Conservation (phyloP, 2,888 invertebrate genomes). For the Orchesella flavescens region DNA sequence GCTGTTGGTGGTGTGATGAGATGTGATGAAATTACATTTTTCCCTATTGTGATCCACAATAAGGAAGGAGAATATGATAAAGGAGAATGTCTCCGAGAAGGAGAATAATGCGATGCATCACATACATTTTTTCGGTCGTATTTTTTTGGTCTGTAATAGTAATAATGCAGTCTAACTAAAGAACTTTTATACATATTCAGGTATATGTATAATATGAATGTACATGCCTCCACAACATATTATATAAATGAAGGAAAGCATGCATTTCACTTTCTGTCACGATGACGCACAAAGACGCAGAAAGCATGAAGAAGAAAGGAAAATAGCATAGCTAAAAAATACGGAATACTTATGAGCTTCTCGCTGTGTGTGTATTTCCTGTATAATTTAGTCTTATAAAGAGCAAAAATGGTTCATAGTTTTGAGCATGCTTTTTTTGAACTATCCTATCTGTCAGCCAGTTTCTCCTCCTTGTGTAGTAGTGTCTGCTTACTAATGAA, state of each 20-base stretch:
- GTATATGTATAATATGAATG: constrained; percentile 1
- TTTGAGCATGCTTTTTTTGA: constrained; percentile 19
- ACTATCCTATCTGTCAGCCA: constrained; percentile 37
- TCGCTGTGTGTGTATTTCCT: background rate
- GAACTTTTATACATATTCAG: constrained; percentile 48
- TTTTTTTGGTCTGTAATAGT: too few relatives aligned
- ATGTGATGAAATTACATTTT: constrained; percentile 63
- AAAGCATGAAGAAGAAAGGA: constrained; percentile 42
- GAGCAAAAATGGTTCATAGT: background rate
- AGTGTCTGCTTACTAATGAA: constrained; percentile 53
- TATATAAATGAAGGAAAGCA: constrained; percentile 38
- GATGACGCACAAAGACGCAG: constrained; percentile 53
- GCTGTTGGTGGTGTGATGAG: constrained; percentile 57
- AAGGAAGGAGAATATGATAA: constrained; percentile 39
- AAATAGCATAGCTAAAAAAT: constrained; percentile 53
- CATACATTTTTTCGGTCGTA: constrained; percentile 10
- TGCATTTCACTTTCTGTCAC: constrained; percentile 41
- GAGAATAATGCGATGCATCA: constrained; percentile 53
- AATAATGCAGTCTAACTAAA: background rate
- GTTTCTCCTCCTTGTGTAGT: constrained; percentile 8
- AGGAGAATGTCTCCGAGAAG: constrained; percentile 38
- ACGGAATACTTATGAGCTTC: constrained; percentile 47
- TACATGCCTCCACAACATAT: constrained; percentile 35
- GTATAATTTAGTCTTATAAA: background rate
- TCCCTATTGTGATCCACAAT: constrained; percentile 51